Conservation (phyloP, 2,888 invertebrate species). For the Ichneumoninae sp. region DNA sequence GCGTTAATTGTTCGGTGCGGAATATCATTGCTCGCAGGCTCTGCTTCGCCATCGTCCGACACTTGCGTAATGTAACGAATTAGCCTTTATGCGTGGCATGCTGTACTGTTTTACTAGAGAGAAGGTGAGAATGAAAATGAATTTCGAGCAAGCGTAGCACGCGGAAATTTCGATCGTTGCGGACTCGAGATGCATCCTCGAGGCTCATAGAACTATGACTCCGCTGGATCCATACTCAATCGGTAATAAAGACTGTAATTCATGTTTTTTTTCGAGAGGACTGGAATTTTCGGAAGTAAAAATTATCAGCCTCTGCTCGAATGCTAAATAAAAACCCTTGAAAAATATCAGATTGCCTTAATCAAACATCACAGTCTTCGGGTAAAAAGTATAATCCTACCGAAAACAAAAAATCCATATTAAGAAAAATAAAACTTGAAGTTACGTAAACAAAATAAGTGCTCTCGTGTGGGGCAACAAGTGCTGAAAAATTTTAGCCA, state of each 20-base stretch:
- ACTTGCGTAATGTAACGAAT: slow-evolving; percentile 29
- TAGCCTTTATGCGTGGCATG: slow-evolving; percentile 7
- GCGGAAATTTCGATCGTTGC: slow-evolving; percentile 11
- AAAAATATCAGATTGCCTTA: too few species aligned
- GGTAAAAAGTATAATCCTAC: too few species aligned
- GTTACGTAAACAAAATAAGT: too few species aligned
- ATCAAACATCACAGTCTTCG: too few species aligned
- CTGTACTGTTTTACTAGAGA: slow-evolving; percentile 17
- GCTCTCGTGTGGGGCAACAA: background rate
- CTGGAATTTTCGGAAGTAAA: too few species aligned
- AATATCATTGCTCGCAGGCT: background rate
- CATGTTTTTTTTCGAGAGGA: too few species aligned
- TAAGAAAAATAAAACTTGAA: too few species aligned
- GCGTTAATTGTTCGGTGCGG: background rate
- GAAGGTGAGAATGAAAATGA: slow-evolving; percentile 51
- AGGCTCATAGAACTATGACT: background rate
- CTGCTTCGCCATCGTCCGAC: background rate
- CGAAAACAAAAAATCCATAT: too few species aligned
- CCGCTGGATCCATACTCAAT: too few species aligned
- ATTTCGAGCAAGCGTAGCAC: slow-evolving; percentile 37
- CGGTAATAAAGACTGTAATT: too few species aligned
- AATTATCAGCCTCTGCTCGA: too few species aligned
- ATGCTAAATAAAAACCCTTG: too few species aligned
- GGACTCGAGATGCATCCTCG: slow-evolving; percentile 12
- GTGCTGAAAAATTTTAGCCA: background rate